Evolutionary conservation across 1,140 invertebrate genomes (phyloP).

Genomic region (Holcopasites calliopsidis): DNA sequence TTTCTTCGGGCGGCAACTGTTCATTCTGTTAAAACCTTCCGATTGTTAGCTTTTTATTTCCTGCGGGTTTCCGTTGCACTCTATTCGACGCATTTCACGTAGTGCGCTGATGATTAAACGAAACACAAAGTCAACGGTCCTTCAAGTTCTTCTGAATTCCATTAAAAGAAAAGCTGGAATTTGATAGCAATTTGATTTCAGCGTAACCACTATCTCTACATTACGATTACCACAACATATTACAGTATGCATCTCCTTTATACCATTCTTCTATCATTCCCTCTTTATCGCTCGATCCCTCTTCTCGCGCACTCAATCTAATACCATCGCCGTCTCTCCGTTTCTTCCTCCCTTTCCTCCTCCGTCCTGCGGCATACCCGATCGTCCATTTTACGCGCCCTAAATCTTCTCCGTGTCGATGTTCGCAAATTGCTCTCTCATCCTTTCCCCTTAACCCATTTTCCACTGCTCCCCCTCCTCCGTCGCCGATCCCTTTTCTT

Average conservation of each 20-base stretch:
- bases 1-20: too few relatives aligned
- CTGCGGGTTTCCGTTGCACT: too few relatives aligned
- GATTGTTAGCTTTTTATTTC: too few relatives aligned
- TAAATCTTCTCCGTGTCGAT: constrained; percentile 38
- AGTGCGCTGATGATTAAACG: too few relatives aligned
- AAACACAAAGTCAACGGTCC: too few relatives aligned
- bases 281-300: not conserved
- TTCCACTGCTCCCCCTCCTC: not conserved
- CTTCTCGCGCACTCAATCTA: not conserved
- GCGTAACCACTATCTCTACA: too few relatives aligned
- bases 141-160: too few relatives aligned
- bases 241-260: not conserved
- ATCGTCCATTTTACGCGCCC: constrained; percentile 19
- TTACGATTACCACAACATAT: not conserved
- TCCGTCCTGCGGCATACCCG: not conserved
- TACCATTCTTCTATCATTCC: not conserved
- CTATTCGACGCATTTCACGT: too few relatives aligned
- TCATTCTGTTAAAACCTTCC: too few relatives aligned
- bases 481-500: not conserved
- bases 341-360: not conserved
- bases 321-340: not conserved
- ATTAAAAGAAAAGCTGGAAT: too few relatives aligned
- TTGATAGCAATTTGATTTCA: too few relatives aligned
- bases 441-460: constrained; percentile 41
- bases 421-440: constrained; percentile 44